A percentile compares a stretch with the other conserved stretches of the same genome.
phyloP scores from a whole-genome alignment of 2,888 invertebrate species.

The Watsonalla cultraria region DNA sequence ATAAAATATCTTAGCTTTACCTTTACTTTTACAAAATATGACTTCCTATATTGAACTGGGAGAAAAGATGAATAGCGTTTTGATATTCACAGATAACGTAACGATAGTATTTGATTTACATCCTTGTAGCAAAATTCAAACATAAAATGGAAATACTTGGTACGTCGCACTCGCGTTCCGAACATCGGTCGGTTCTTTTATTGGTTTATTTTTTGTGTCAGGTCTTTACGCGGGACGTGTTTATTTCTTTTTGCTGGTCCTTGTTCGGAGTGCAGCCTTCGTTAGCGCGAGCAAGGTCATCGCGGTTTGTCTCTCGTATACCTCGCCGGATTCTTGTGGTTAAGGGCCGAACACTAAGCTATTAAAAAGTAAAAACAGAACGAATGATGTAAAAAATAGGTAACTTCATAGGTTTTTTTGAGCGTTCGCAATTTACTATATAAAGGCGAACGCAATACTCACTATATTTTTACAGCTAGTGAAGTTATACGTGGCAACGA shows the following conservation, averaged over 20 bases:
- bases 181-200: constrained; percentile 51
- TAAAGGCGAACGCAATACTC: no score
- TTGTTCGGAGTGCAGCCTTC: constrained; percentile 68
- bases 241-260: constrained; percentile 59
- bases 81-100: background rate
- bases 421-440: no score
- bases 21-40: no score
- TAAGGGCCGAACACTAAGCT: constrained; percentile 12
- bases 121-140: constrained; percentile 18
- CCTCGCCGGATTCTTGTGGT: constrained; percentile 26
- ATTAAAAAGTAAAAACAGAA: background rate
- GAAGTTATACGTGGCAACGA: background rate
- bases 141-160: constrained; percentile 33
- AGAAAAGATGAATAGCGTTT: background rate
- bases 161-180: constrained; percentile 46
- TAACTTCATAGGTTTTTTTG: no score
- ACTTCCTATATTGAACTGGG: no score
- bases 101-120: background rate
- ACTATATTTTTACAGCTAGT: background rate
- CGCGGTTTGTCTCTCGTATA: constrained; percentile 41
- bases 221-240: constrained; percentile 55
- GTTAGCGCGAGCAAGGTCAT: constrained; percentile 72
- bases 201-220: constrained; percentile 68
- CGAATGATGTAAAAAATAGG: background rate
- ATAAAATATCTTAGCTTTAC: no score